Evolutionary conservation across 2,888 invertebrate genomes (phyloP).

Genomic region (Xanthostigma xanthostigma): DNA sequence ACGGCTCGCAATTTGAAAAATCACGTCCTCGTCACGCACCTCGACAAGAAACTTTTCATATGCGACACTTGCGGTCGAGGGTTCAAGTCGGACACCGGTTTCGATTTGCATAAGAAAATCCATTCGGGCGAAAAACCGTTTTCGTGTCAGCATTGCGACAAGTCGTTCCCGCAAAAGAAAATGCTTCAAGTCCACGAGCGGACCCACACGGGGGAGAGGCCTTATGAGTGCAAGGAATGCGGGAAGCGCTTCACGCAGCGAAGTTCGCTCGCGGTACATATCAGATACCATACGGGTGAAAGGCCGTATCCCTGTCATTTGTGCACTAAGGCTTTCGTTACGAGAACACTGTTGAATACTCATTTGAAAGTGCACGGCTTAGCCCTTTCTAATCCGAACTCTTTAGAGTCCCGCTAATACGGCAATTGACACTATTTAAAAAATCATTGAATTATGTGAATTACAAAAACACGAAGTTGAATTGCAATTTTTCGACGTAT

Average conservation of each 20-base stretch:
- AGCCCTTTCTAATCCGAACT: too few relatives aligned
- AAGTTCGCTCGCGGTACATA: slow-evolving; percentile 33
- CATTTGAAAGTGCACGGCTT: slow-evolving; percentile 27
- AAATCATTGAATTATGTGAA: too few relatives aligned
- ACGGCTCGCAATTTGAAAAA: not conserved
- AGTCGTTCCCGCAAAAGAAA: slow-evolving; percentile 25
- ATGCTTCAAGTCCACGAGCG: slow-evolving; percentile 34
- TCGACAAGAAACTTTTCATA: slow-evolving; percentile 8
- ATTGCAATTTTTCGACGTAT: too few relatives aligned
- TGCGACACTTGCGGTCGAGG: slow-evolving; percentile 20
- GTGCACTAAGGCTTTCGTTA: slow-evolving; percentile 41
- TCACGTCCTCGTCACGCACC: not conserved
- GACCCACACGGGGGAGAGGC: slow-evolving; percentile 35
- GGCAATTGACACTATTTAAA: too few relatives aligned
- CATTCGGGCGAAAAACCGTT: slow-evolving; percentile 16
- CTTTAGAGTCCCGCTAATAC: too few relatives aligned
- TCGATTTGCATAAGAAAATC: slow-evolving; percentile 21
- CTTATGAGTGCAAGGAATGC: slow-evolving; percentile 36
- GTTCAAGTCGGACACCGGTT: slow-evolving; percentile 9
- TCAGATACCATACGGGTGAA: slow-evolving; percentile 37
- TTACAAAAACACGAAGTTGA: too few relatives aligned
- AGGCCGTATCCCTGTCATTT: slow-evolving; percentile 34
- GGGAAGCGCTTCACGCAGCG: slow-evolving; percentile 38
- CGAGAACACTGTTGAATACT: slow-evolving; percentile 37
- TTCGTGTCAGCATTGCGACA: slow-evolving; percentile 23